Base-by-base conservation (phyloP, 2,888 invertebrate genomes). In the Zhuqinia jingwanae region DNA sequence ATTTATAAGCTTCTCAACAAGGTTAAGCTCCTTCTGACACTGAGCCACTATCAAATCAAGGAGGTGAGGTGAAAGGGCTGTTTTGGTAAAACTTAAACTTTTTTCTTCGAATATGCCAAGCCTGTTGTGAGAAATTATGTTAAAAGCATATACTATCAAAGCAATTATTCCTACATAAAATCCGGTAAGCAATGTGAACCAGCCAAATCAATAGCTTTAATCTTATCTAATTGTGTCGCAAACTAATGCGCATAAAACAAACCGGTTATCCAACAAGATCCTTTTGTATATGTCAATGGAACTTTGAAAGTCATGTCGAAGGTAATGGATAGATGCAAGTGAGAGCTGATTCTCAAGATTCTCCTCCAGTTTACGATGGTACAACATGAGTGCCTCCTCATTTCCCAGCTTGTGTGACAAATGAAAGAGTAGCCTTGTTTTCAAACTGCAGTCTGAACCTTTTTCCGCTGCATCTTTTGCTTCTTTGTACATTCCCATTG, bases 231-330 rank as follows among this genome's bases (percentile, higher is more conserved):
- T n/a, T n/a, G n/a, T n/a, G n/a, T n/a, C n/a, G n/a, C n/a, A 13
- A 27, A 13, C 27, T 27, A 3, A 30, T 1, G 30, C 1, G 15
- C 30, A 2, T 27, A 60, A 50, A 50, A 36, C 65, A 90, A 92
- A 97, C 97, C 98, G 96, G 93, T 98, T 97, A 91, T 98, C 97
- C 25, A 98, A 93, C 15, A 99, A 93, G 79, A 99, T 94, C 87
- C 97, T 95, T 93, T 99, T 99, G 92, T 99, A 99, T 89, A 99
- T 97, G 92, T 99, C 99, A 88, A 99, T 98, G 65, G 99, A 99
- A 92, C 99, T 99, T 92, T 99, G 98, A 92, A 99, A 99, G 93
- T 99, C 99, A 6, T 97, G 96, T 80, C 99, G 94, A 82, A 99
- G 94, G 92, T 98, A 99, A 92, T 99, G 99, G 90, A 99, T 96